Base-by-base conservation (phyloP, 1,140 invertebrate species). In the Drosophila insularis region DNA sequence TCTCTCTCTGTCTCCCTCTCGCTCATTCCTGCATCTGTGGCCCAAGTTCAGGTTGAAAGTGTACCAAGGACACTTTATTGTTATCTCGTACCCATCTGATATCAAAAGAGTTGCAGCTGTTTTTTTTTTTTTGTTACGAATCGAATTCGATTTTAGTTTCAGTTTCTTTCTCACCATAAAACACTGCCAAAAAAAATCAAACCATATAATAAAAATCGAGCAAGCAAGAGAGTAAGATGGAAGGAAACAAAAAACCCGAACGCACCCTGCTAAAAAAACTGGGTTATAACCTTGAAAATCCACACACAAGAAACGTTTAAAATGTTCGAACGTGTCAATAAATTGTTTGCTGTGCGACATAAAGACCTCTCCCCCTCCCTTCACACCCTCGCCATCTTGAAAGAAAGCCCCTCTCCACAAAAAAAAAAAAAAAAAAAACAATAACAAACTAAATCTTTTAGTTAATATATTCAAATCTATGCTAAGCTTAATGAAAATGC, bases 271-370 rank as follows among this genome's bases (percentile, higher is more conserved):
- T 69, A 68, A 70, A 68, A 70, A 87, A 89, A 89, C 80, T 87
- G 69, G 84, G 84, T 87, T 87, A 89, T 89, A 87, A 87, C 84
- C 84, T 87, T 87, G 84, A 87, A 87, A 87, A 89, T 55, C 32
- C 23, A 82, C 79, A 82, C 79, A 86, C 82, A 87, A 73, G 84
- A 79, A 63, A 77, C 82, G 79, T 64, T 82, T 61, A 73, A 70
- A 59, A 71, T 58, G 70, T 81, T 89, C 69, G 71, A 80, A 79
- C 76, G 71, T 73, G 71, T 80, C 81, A 63, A 85, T 85, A 86
- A 86, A 86, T 86, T 85, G 67, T 73, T 63, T 58, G 31, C 66
- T 27, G 67, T 59, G 62, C 53, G 56, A 58, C 68, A 76, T 62
- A 76, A 73, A 75, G 43, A 17, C 11, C 56, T 54, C 27, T 17